These are phyloP conservation scores for Mythimna ferrago DNA, from an alignment of 2,888 invertebrate genomes.

Conservation along the genomic window DNA sequence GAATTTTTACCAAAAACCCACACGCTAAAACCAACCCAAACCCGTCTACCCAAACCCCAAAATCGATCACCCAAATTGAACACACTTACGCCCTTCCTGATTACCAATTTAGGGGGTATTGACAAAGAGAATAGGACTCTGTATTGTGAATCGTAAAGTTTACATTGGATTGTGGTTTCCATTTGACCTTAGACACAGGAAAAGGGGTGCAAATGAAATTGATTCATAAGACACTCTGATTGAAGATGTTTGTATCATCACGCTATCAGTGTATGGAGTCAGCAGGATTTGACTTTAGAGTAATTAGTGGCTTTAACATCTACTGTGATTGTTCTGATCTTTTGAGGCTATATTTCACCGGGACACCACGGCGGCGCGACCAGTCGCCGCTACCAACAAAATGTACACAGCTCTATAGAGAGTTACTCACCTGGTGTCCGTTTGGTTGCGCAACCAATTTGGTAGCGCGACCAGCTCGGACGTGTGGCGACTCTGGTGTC, in stretches of 20 bases:
- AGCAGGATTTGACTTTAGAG: constrained; percentile 24
- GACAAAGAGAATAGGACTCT: constrained; percentile 15
- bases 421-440: too few species aligned
- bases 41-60: rapidly evolving
- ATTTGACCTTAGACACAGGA: constrained; percentile 54
- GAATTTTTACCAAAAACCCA: constrained; percentile 46
- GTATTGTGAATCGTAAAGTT: rapidly evolving
- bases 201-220: constrained; percentile 60
- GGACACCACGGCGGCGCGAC: too few species aligned
- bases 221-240: constrained; percentile 54
- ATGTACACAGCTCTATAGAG: too few species aligned
- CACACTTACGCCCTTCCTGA: constrained; percentile 1
- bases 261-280: constrained; percentile 30
- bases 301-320: constrained; percentile 38
- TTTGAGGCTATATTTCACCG: too few species aligned
- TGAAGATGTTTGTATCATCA: constrained; percentile 44
- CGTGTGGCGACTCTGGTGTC: too few species aligned
- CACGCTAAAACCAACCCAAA: constrained; percentile 39
- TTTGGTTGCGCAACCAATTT: too few species aligned
- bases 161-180: not conserved
- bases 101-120: constrained; percentile 21
- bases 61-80: not conserved
- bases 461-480: too few species aligned
- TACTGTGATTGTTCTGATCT: not conserved
- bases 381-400: too few species aligned